Base-by-base conservation (phyloP, 2,113 vertebrate species). In the Malaclemys terrapin region DNA sequence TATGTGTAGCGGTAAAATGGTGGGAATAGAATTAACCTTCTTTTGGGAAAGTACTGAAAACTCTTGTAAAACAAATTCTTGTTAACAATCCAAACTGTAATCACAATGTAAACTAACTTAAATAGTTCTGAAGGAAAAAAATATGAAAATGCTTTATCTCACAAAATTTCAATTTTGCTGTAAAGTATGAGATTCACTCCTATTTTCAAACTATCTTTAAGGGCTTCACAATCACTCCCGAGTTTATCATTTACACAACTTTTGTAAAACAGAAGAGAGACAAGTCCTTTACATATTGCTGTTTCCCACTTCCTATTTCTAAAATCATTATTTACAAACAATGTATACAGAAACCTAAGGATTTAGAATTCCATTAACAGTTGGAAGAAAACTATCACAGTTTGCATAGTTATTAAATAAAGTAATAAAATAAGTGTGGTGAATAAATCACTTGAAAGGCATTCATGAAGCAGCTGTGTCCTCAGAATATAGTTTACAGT, bases 21-120 rank as follows among this genome's bases (percentile, higher is more conserved):
- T 86, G 80, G 72, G 22, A 35, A 53, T 84, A 47, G 49, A 59
- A 42, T 35, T 38, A 69, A 84, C 45, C 13, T 29, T 52, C 35
- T 52, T 31, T 42, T 82, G 59, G 59, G 72, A 35, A 62, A 57
- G 24, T 54, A 78, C n/a, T 80, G 42, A 88, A 42, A 13, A 19
- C 22, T 93, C 75, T 96, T 91, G 49, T 69, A 87, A n/a, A 89
- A 84, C 13, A 85, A 86, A 90, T 79, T 87, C 52, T 88, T 69
- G 22, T 78, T 47, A 84, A 85, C 85, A 85, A 47, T 31, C 95
- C 16, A 69, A 27, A 52, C 65, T 50, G 56, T 88, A 78, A 84
- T 47, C 22, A 78, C 11, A 78, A 24, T 13, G 11, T 78, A 78
- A 87, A 80, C 17, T 80, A 19, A 4, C 29, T 85, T 94, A 25